Conservation (phyloP, 2,113 vertebrate genomes). For the Meleagris gallopavo region DNA sequence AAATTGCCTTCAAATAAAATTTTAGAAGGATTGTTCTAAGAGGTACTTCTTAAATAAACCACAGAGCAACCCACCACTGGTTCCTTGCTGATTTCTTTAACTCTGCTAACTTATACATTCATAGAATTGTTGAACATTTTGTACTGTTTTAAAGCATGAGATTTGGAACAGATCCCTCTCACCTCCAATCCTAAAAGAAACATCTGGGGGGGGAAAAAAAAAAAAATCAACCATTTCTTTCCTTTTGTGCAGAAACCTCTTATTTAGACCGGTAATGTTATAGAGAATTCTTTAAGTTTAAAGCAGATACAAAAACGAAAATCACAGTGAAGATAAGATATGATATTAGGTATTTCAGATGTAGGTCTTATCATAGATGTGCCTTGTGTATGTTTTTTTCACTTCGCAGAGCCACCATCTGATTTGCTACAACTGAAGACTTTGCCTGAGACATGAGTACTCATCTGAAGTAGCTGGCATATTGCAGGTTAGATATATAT, state of each 20-base stretch:
- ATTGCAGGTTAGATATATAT: not conserved
- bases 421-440: not conserved
- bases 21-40: not conserved
- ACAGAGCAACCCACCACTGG: not conserved
- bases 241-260: not conserved
- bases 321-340: not conserved
- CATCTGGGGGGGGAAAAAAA: not conserved
- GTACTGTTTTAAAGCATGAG: not conserved
- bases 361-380: not conserved
- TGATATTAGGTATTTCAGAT: not conserved
- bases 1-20: not conserved
- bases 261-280: not conserved
- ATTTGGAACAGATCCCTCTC: not conserved
- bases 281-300: constrained; percentile 7
- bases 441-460: not conserved
- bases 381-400: not conserved
- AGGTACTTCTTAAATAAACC: not conserved
- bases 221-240: not conserved
- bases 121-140: not conserved
- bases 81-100: not conserved
- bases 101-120: not conserved
- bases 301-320: not conserved
- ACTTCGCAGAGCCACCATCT: not conserved
- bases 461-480: not conserved
- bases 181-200: not conserved